phyloP scores from a whole-genome alignment of 2,113 vertebrate genomes.

The Symphodus melops region DNA sequence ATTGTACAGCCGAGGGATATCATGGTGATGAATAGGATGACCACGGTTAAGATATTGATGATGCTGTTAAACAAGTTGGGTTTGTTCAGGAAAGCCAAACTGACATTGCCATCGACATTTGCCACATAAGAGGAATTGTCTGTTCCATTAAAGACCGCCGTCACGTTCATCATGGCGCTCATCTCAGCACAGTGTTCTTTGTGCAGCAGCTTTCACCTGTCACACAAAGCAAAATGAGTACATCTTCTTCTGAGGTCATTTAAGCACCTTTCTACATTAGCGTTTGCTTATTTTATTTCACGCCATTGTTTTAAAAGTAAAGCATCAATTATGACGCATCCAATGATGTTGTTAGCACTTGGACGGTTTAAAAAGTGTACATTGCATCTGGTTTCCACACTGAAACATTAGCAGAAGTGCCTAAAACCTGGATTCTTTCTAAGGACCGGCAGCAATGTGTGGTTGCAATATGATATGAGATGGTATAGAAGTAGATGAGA shows the following conservation, averaged over 20 bases:
- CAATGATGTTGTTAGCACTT: too few species aligned
- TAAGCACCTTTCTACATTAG: too few species aligned
- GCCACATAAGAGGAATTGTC: not conserved
- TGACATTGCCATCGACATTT: constrained; percentile 57
- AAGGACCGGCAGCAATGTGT: too few species aligned
- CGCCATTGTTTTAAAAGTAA: not conserved
- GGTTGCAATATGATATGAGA: too few species aligned
- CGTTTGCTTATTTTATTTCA: too few species aligned
- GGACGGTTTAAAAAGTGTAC: too few species aligned
- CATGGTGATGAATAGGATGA: constrained; percentile 82
- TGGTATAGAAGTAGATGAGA: too few species aligned
- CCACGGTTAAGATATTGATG: constrained; percentile 65
- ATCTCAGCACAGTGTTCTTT: constrained; percentile 1
- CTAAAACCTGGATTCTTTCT: too few species aligned
- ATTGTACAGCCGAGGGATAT: constrained; percentile 87
- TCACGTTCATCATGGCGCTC: constrained; percentile 64
- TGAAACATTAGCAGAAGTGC: too few species aligned
- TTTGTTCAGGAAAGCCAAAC: constrained; percentile 30
- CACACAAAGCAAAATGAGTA: constrained; percentile 21
- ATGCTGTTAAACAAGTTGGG: constrained; percentile 65
- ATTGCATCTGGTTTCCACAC: too few species aligned
- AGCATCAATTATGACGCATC: too few species aligned
- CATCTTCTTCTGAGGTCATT: too few species aligned
- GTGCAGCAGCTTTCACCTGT: constrained; percentile 38
- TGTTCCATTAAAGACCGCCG: constrained; percentile 19